Evolutionary conservation across 2,113 vertebrate genomes (phyloP).

Genomic region (Hippocampus comes): DNA sequence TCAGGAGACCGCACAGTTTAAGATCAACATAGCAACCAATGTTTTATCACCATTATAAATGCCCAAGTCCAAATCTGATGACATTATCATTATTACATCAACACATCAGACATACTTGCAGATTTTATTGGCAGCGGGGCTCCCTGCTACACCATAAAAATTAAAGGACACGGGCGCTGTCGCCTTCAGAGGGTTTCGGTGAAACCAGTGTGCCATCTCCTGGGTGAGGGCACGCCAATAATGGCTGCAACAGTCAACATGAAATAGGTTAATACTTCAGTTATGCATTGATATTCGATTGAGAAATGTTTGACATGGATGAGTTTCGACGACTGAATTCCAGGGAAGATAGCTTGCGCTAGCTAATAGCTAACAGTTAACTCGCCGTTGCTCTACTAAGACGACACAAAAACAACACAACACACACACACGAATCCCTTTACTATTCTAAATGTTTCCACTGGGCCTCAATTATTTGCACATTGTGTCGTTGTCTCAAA

Average conservation of each 20-base stretch:
- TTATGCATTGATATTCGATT: neutral
- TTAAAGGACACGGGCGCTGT: conserved; percentile 92
- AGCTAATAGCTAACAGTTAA: neutral
- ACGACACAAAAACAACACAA: neutral
- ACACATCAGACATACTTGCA: conserved; percentile 84
- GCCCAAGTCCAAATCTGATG: neutral
- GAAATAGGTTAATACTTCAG: neutral
- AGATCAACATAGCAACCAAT: neutral
- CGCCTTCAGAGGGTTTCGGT: conserved; percentile 94
- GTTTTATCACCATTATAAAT: neutral
- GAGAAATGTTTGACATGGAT: neutral
- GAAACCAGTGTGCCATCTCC: conserved; percentile 98
- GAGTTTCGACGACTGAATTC: neutral
- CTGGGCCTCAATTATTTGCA: neutral
- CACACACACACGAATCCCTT: neutral
- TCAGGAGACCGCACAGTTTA: neutral
- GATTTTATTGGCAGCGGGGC: conserved; percentile 85
- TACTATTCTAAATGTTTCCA: neutral
- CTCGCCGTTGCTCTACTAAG: neutral
- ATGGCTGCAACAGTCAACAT: neutral
- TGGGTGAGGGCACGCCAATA: conserved; percentile 29
- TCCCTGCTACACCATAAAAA: conserved; percentile 86
- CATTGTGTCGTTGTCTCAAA: neutral
- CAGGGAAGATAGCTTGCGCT: neutral
- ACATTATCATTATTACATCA: neutral